Conservation (phyloP, 2,888 invertebrate genomes). For the Lapara coniferarum region DNA sequence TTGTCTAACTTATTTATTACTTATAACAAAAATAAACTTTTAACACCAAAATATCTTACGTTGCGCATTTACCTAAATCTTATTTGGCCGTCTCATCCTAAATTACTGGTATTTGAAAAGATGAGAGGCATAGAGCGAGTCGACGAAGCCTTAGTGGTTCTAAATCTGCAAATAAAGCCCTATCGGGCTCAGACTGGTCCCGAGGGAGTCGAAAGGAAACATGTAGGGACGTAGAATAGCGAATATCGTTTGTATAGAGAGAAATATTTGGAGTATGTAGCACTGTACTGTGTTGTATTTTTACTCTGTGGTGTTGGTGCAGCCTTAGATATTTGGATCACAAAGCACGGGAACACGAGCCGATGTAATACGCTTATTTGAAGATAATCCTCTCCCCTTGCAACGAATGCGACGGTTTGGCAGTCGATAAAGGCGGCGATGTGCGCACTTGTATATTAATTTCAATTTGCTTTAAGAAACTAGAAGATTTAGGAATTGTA, state of each 20-base stretch:
- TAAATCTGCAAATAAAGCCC: conserved; percentile 64
- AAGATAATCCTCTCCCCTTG: conserved; percentile 64
- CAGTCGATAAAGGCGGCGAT: conserved; percentile 38
- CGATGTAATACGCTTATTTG: conserved; percentile 76
- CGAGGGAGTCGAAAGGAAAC: conserved; percentile 44
- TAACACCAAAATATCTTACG: neutral
- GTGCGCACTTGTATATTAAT: conserved; percentile 1
- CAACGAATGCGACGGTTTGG: conserved; percentile 54
- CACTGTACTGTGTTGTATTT: neutral
- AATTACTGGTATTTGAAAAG: conserved; percentile 53
- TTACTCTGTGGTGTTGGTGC: conserved; percentile 42
- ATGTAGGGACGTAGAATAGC: conserved; percentile 40
- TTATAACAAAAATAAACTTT: neutral
- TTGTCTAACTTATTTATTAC: too few relatives aligned
- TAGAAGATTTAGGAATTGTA: neutral
- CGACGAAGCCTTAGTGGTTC: conserved; percentile 59
- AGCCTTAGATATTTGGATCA: conserved; percentile 69
- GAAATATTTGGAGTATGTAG: conserved; percentile 33
- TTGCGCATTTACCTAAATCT: conserved; percentile 23
- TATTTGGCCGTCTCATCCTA: conserved; percentile 45
- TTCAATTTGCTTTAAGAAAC: neutral
- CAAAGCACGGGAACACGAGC: conserved; percentile 62
- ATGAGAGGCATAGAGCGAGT: conserved; percentile 46
- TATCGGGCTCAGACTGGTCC: conserved; percentile 54
- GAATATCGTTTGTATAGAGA: conserved; percentile 22